These are phyloP conservation scores for Crenuchus spilurus DNA, from an alignment of 2,797 vertebrate species.

Conservation along the genomic window DNA sequence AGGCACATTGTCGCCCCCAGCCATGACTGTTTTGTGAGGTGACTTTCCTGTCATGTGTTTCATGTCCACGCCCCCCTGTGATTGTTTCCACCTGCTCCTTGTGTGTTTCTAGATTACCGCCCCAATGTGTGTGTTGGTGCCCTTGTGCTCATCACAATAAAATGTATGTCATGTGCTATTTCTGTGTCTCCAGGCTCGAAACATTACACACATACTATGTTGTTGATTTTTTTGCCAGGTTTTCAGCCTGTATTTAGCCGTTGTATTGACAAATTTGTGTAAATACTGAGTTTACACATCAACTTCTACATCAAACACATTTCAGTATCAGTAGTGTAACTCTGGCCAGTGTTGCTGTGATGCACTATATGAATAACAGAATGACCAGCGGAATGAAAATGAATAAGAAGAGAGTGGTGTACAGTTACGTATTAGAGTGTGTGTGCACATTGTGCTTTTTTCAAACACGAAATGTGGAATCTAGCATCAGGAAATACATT, in stretches of 20 bases:
- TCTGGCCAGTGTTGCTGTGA: not conserved
- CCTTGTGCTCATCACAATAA: too few species aligned
- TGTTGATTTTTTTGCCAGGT: too few species aligned
- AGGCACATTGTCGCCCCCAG: too few species aligned
- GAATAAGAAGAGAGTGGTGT: not conserved
- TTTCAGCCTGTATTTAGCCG: not conserved
- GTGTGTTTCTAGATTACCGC: too few species aligned
- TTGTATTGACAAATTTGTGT: not conserved
- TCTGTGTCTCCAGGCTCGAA: too few species aligned
- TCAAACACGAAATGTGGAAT: slow-evolving; percentile 1
- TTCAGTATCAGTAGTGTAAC: not conserved
- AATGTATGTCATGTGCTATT: too few species aligned
- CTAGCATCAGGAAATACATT: slow-evolving; percentile 26
- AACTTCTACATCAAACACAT: not conserved
- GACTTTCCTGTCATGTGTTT: too few species aligned
- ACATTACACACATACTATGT: too few species aligned
- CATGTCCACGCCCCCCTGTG: too few species aligned
- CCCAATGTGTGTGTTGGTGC: too few species aligned
- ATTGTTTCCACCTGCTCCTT: too few species aligned
- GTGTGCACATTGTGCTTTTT: not conserved
- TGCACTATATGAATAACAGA: not conserved
- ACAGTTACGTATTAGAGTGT: not conserved
- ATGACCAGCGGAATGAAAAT: not conserved
- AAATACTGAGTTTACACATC: not conserved
- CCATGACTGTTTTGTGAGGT: too few species aligned